Evolutionary conservation across 2,113 vertebrate species (phyloP).

Genomic region (Rhabdornis inornatus): DNA sequence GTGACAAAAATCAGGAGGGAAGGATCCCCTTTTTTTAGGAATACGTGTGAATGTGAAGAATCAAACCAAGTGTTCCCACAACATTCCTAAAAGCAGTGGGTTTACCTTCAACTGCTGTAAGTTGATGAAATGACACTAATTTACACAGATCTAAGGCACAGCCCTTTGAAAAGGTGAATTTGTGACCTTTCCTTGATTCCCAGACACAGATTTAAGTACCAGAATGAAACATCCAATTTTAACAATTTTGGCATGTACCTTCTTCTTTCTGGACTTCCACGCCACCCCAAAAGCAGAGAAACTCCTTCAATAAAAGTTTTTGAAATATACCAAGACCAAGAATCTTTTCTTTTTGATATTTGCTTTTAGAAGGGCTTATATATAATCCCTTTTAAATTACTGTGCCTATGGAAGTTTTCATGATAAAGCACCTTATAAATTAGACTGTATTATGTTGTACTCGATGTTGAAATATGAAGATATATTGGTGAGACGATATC

Average conservation of each 20-base stretch:
- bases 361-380: constrained; percentile 40
- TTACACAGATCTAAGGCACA: not conserved
- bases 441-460: constrained; percentile 19
- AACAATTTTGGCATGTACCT: not conserved
- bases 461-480: constrained; percentile 12
- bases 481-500: not conserved
- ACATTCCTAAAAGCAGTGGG: not conserved
- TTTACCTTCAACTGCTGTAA: not conserved
- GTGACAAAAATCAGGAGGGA: not conserved
- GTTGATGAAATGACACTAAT: not conserved
- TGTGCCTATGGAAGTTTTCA: constrained; percentile 41
- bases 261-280: not conserved
- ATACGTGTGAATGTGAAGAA: not conserved
- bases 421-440: constrained; percentile 49
- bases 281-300: not conserved
- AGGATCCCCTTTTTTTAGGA: not conserved
- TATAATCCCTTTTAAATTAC: constrained; percentile 64
- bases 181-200: not conserved
- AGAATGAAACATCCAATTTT: not conserved
- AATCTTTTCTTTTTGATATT: constrained; percentile 25
- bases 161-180: not conserved
- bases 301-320: not conserved
- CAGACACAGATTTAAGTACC: not conserved
- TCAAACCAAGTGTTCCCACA: not conserved
- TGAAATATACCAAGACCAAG: not conserved